Conservation (phyloP, 2,113 vertebrate species). For the Salvelinus sp. region DNA sequence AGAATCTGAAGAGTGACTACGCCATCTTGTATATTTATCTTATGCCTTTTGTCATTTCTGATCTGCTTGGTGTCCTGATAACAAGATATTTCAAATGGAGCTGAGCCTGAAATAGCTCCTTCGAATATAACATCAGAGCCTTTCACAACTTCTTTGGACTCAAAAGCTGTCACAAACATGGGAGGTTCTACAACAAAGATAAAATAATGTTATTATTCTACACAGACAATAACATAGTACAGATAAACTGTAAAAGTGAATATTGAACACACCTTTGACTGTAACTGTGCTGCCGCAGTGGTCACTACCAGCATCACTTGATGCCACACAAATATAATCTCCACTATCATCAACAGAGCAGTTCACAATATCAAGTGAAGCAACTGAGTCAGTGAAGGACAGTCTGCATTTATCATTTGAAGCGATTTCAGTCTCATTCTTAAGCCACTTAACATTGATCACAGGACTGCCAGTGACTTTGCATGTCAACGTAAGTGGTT, state of each 20-base stretch:
- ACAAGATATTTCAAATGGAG: slow-evolving; percentile 90
- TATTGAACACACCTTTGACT: slow-evolving; percentile 85
- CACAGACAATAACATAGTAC: neutral
- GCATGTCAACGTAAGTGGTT: slow-evolving; percentile 81
- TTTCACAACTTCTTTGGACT: slow-evolving; percentile 84
- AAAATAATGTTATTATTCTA: slow-evolving; percentile 16
- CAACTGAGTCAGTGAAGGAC: slow-evolving; percentile 79
- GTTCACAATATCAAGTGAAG: slow-evolving; percentile 73
- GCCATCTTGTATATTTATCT: slow-evolving; percentile 78
- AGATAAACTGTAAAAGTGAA: neutral
- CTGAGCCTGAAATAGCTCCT: slow-evolving; percentile 83
- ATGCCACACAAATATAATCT: slow-evolving; percentile 86
- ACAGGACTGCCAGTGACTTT: slow-evolving; percentile 88
- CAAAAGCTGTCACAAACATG: slow-evolving; percentile 84
- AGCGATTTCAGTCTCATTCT: slow-evolving; percentile 82
- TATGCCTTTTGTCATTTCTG: slow-evolving; percentile 83
- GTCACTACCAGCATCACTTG: slow-evolving; percentile 88
- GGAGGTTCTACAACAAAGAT: slow-evolving; percentile 81
- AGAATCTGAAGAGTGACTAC: slow-evolving; percentile 82
- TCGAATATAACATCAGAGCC: slow-evolving; percentile 85
- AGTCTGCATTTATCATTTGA: slow-evolving; percentile 76
- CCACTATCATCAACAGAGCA: slow-evolving; percentile 82
- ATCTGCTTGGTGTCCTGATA: slow-evolving; percentile 85
- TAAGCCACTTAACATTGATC: slow-evolving; percentile 87
- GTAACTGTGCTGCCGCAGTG: slow-evolving; percentile 82